phyloP scores from a whole-genome alignment of 2,113 vertebrate species.

The Oncorhynchus nerka region DNA sequence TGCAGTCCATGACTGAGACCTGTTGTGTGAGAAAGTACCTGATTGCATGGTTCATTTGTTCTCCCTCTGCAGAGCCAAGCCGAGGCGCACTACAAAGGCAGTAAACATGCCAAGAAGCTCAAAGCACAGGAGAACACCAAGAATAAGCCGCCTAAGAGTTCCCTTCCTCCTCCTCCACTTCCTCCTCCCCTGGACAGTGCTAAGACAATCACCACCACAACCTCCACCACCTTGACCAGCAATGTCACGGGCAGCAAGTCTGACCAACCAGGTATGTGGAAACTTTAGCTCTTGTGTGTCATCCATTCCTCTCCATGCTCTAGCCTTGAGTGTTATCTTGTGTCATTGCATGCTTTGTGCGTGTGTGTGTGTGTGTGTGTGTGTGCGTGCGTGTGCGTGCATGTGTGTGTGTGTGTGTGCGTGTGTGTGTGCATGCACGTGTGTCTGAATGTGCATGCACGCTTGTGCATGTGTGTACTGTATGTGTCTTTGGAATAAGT shows the following conservation, averaged over 20 bases:
- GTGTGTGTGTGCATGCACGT: slow-evolving; percentile 3
- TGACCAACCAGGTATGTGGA: neutral
- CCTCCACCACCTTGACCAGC: slow-evolving; percentile 54
- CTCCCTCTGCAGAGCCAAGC: slow-evolving; percentile 91
- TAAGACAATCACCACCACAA: slow-evolving; percentile 54
- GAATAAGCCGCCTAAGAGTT: slow-evolving; percentile 78
- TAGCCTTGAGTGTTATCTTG: neutral
- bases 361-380: too few species aligned
- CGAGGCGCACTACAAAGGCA: slow-evolving; percentile 98
- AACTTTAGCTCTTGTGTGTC: neutral
- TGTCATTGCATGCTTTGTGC: neutral
- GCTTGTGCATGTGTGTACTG: slow-evolving; percentile 2
- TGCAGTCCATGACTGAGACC: neutral
- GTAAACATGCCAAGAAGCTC: slow-evolving; percentile 98
- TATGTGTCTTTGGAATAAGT: neutral
- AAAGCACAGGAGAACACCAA: slow-evolving; percentile 97
- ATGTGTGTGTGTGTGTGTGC: neutral
- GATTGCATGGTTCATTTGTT: neutral
- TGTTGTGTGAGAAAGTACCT: neutral
- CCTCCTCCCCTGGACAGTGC: neutral
- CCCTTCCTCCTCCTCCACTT: neutral
- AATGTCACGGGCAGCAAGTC: slow-evolving; percentile 74
- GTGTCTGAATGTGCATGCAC: slow-evolving; percentile 20
- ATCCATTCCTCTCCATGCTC: slow-evolving; percentile 36
- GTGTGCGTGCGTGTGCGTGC: neutral